Percentiles rank a stretch among this genome's conserved stretches.
These are phyloP conservation scores for Varanus komodoensis DNA, from an alignment of 2,113 vertebrate genomes.

Conservation along the genomic window DNA sequence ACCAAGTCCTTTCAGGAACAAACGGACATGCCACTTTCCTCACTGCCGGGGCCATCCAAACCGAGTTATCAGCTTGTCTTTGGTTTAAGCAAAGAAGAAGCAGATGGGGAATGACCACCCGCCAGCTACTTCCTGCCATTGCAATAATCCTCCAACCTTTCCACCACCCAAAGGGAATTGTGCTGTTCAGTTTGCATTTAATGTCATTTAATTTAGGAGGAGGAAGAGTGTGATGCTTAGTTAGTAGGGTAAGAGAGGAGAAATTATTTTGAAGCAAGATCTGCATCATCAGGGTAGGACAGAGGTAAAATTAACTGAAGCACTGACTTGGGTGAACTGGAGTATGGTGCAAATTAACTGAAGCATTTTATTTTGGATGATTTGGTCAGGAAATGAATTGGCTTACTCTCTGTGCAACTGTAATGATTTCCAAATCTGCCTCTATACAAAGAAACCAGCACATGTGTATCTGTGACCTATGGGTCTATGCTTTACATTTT, in stretches of 20 bases:
- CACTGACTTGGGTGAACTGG: not conserved
- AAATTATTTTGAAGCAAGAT: not conserved
- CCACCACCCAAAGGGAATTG: not conserved
- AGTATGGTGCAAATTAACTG: not conserved
- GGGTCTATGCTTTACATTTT: not conserved
- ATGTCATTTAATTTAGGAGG: not conserved
- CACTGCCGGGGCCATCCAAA: not conserved
- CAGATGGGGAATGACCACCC: not conserved
- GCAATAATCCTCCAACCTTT: not conserved
- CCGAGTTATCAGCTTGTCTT: not conserved
- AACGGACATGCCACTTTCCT: too few species aligned
- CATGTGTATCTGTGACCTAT: not conserved
- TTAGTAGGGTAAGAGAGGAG: not conserved
- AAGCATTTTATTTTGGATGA: not conserved
- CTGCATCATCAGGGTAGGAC: not conserved
- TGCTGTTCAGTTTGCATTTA: not conserved
- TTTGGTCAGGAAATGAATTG: not conserved
- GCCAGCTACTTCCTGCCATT: not conserved
- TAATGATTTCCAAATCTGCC: not conserved
- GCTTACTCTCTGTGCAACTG: not conserved
- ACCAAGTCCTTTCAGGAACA: not conserved
- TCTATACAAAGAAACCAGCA: not conserved
- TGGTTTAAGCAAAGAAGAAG: not conserved
- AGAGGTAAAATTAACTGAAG: not conserved
- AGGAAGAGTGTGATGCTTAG: not conserved